phyloP scores from a whole-genome alignment of 1,140 invertebrate species.

The Atta colombica region DNA sequence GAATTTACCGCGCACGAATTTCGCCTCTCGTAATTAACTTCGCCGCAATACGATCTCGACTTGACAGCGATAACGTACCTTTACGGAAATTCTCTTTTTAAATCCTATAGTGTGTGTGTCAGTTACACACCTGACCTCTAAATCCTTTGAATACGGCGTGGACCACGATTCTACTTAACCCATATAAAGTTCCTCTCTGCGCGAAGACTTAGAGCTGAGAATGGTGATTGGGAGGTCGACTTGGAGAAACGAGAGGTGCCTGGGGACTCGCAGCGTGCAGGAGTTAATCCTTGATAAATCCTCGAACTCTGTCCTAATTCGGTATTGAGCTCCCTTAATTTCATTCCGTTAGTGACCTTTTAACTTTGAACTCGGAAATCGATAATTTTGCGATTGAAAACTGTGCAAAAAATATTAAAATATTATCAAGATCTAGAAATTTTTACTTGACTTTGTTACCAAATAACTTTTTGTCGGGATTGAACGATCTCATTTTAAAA shows the following conservation, averaged over 20 bases:
- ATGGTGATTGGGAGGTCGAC: slow-evolving; percentile 73
- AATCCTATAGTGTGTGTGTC: slow-evolving; percentile 43
- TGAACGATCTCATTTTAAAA: background rate
- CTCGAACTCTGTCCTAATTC: slow-evolving; percentile 79
- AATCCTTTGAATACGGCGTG: slow-evolving; percentile 73
- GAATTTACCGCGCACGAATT: slow-evolving; percentile 49
- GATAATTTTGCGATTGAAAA: background rate
- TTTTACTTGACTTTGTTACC: background rate
- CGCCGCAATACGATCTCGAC: slow-evolving; percentile 55
- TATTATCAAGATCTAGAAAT: background rate
- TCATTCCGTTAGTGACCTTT: slow-evolving; percentile 73
- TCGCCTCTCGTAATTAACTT: slow-evolving; percentile 63
- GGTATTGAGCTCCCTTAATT: slow-evolving; percentile 80
- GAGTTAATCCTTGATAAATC: slow-evolving; percentile 82
- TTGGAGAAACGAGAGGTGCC: slow-evolving; percentile 70
- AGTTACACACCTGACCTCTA: slow-evolving; percentile 68
- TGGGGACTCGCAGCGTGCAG: slow-evolving; percentile 71
- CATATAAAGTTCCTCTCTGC: slow-evolving; percentile 74
- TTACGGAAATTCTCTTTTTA: slow-evolving; percentile 50
- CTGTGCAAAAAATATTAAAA: background rate
- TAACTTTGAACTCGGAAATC: slow-evolving; percentile 23
- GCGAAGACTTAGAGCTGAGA: slow-evolving; percentile 70
- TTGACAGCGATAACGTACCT: slow-evolving; percentile 49
- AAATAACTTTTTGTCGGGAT: background rate
- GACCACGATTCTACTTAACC: slow-evolving; percentile 77